These are phyloP conservation scores for Micromys minutus DNA, from an alignment of 2,113 vertebrate species.

Conservation along the genomic window DNA sequence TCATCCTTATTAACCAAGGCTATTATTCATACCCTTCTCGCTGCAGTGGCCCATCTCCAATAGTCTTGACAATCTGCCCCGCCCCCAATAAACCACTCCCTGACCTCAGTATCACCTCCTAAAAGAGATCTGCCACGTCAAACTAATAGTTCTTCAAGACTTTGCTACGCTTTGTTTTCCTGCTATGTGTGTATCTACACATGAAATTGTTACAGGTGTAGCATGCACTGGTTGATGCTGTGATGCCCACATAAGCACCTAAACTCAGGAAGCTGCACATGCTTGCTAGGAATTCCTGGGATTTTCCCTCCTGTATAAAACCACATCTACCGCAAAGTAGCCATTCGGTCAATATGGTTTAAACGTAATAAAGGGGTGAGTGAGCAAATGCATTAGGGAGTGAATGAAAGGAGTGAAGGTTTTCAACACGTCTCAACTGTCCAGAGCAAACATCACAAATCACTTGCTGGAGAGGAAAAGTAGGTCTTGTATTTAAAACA, in stretches of 20 bases:
- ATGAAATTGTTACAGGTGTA: not conserved
- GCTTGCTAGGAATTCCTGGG: not conserved
- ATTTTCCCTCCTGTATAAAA: not conserved
- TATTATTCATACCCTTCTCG: not conserved
- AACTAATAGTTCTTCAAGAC: not conserved
- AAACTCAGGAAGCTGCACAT: not conserved
- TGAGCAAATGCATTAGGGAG: not conserved
- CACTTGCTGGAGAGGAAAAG: not conserved
- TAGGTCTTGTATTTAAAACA: not conserved
- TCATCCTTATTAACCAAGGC: not conserved
- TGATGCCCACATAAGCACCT: not conserved
- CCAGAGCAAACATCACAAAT: not conserved
- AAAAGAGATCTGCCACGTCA: not conserved
- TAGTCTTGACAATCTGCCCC: no score
- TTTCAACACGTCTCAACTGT: not conserved
- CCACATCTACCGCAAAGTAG: not conserved
- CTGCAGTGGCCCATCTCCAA: not conserved
- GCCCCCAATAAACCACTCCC: not conserved
- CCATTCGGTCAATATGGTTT: not conserved
- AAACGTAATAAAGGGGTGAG: not conserved
- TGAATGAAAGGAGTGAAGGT: not conserved
- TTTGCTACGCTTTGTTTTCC: slow-evolving; percentile 1
- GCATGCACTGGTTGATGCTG: not conserved
- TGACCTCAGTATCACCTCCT: not conserved
- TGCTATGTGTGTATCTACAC: not conserved